A percentile compares a stretch with the other conserved stretches of the same genome.
Conservation (phyloP, 2,797 vertebrate species). For the Nasua narica region DNA sequence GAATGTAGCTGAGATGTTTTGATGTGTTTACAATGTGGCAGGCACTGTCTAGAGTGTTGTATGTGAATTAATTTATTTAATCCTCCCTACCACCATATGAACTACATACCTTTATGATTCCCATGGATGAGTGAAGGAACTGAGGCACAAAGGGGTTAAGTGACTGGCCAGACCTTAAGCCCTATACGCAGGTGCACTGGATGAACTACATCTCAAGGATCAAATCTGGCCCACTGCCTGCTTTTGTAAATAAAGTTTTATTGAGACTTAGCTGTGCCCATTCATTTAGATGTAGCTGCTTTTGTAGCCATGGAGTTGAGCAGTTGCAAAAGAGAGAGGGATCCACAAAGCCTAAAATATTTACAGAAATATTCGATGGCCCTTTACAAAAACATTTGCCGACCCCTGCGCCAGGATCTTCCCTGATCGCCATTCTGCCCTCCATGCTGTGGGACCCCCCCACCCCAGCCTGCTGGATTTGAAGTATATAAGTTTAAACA, state of each 20-base stretch:
- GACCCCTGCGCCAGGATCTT: neutral
- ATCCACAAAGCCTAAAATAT: neutral
- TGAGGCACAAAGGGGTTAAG: neutral
- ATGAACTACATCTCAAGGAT: neutral
- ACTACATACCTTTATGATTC: neutral
- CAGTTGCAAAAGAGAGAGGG: neutral
- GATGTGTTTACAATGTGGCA: neutral
- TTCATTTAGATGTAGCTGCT: neutral
- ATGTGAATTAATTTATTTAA: neutral
- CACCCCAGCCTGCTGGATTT: neutral
- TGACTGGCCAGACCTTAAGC: neutral
- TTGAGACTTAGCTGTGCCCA: neutral
- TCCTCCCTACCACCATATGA: neutral
- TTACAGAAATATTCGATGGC: neutral
- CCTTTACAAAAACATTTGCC: neutral
- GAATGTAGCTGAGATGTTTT: neutral
- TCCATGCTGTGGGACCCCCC: neutral
- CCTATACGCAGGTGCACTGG: neutral
- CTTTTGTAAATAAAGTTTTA: constrained; percentile 4
- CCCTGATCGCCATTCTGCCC: neutral
- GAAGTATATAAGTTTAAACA: neutral
- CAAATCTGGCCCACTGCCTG: neutral
- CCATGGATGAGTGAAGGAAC: neutral
- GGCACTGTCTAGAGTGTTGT: neutral
- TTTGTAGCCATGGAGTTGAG: neutral